phyloP scores from a whole-genome alignment of 2,888 invertebrate species.

The Microctonus aethiopoides region DNA sequence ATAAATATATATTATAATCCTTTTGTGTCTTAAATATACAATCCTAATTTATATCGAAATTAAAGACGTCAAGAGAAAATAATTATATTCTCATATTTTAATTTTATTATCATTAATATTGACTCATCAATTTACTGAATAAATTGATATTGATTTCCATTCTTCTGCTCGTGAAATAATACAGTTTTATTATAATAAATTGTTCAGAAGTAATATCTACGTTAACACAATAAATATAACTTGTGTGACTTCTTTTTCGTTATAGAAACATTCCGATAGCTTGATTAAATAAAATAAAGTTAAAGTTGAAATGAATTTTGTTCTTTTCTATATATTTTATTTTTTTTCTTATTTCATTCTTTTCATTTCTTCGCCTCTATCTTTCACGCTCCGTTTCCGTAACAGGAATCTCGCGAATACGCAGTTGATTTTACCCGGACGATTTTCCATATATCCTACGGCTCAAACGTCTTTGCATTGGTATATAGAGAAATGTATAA shows the following conservation, averaged over 20 bases:
- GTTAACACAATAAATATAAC: not conserved
- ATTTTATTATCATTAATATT: not conserved
- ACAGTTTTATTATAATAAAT: not conserved
- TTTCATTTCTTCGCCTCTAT: slow-evolving; percentile 7
- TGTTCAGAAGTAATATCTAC: not conserved
- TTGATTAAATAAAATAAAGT: not conserved
- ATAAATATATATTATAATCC: not conserved
- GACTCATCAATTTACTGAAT: too few species aligned
- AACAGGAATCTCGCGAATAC: slow-evolving; percentile 1
- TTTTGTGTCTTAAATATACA: not conserved
- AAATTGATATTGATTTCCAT: too few species aligned
- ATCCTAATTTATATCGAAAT: not conserved
- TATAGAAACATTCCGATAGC: not conserved
- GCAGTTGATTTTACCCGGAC: slow-evolving; percentile 19
- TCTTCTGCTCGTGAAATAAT: too few species aligned
- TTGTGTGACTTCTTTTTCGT: not conserved
- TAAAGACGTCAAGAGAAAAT: not conserved
- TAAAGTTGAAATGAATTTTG: slow-evolving; percentile 29
- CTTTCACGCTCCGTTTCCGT: slow-evolving; percentile 27
- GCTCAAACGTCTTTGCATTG: not conserved
- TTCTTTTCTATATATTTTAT: not conserved
- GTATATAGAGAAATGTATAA: not conserved
- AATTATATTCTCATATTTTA: not conserved
- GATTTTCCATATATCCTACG: slow-evolving; percentile 26
- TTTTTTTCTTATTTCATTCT: not conserved